Evolutionary conservation across 2,797 vertebrate genomes (phyloP).

Genomic region (Gouania willdenowi): DNA sequence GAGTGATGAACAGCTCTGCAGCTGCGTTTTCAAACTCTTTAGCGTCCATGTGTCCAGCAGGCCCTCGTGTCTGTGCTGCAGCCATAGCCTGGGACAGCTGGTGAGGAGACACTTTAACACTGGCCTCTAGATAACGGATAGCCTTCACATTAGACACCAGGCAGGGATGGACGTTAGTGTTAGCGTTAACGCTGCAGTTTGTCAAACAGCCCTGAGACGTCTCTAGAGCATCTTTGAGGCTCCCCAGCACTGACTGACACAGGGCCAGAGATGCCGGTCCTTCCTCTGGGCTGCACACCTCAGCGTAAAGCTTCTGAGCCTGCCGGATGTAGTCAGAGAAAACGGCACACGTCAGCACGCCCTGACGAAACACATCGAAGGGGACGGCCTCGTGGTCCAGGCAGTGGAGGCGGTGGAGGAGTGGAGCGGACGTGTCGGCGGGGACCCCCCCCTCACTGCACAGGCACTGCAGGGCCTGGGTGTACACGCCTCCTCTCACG

Average conservation of each 20-base stretch:
- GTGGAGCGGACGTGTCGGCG: slow-evolving; percentile 71
- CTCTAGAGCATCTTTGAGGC: slow-evolving; percentile 83
- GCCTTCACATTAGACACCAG: slow-evolving; percentile 68
- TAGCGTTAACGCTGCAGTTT: slow-evolving; percentile 40
- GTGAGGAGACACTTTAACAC: slow-evolving; percentile 85
- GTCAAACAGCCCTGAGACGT: slow-evolving; percentile 46
- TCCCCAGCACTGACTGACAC: slow-evolving; percentile 81
- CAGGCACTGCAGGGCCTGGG: slow-evolving; percentile 81
- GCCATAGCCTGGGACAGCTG: slow-evolving; percentile 83
- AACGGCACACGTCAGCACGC: slow-evolving; percentile 86
- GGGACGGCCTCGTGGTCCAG: slow-evolving; percentile 90
- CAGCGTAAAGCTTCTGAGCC: slow-evolving; percentile 79
- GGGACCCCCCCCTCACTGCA: slow-evolving; percentile 82
- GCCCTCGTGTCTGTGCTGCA: slow-evolving; percentile 59
- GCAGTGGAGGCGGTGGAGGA: slow-evolving; percentile 84
- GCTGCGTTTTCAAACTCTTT: slow-evolving; percentile 90
- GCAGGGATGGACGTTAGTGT: slow-evolving; percentile 52
- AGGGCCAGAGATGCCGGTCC: slow-evolving; percentile 71
- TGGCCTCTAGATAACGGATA: slow-evolving; percentile 83
- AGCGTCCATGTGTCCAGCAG: slow-evolving; percentile 77
- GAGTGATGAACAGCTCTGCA: slow-evolving; percentile 82
- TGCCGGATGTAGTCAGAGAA: slow-evolving; percentile 87
- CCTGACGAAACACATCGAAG: slow-evolving; percentile 87
- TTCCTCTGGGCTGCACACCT: slow-evolving; percentile 71
- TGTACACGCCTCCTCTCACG: slow-evolving; percentile 84